Base-by-base conservation (phyloP, 2,797 vertebrate genomes). In the Petrocephalus sullivani region DNA sequence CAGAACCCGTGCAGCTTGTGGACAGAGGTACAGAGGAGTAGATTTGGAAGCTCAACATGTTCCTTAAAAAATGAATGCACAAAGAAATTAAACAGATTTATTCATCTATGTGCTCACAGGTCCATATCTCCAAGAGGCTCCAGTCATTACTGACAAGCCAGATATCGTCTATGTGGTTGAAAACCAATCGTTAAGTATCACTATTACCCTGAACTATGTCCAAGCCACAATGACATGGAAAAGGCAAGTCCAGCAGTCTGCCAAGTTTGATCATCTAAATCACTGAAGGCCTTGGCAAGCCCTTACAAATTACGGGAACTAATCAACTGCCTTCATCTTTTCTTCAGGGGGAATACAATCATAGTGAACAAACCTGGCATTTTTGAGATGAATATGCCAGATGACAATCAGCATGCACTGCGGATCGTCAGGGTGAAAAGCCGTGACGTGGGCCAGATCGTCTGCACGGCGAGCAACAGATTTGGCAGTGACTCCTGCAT, bases 321-420 rank as follows among this genome's bases (percentile, higher is more conserved):
- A 54, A 71, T n/a, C n/a, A 53, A 41, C 23, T 5, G 60, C 54
- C 53, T 75, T 46, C 33, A 75, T 53, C 89, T 5, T 87, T 88
- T 83, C 88, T 28, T 0, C 93, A 98, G 98, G 95, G 95, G 92
- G 2, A 97, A 95, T 61, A 92, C 92, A 33, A 93, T 95, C 14
- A 93, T 99, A 78, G 92, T 92, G 57, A 95, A 93, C 4, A 94
- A 94, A 86, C 94, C 96, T 0, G 96, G 96, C 46, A 56, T 93
- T 0, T 98, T 95, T 0, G 97, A 99, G 93, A 93, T 97, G 95
- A 95, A 89, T 57, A 98, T 98, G 97, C 97, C 97, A 0, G 98
- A 99, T 0, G 98, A 99, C 0, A 95, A 98, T 93, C 98, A 98
- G 92, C 97, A 99, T 93, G 96, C 95, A 0, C 95, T 99, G 90